Conservation (phyloP, 2,888 invertebrate genomes). For the Cerastis rubricosa region DNA sequence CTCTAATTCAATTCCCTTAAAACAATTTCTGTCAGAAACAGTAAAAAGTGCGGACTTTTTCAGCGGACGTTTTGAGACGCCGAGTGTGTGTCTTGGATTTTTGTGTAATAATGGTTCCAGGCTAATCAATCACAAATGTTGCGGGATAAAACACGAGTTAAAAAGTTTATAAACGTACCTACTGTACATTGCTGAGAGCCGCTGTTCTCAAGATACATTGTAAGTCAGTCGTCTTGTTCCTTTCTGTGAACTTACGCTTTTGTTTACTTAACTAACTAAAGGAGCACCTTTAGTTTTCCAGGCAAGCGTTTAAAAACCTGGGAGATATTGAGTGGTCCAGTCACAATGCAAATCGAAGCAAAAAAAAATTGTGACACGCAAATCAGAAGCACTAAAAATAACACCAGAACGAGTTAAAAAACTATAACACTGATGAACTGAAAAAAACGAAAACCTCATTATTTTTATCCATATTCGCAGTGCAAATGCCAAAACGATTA, state of each 20-base stretch:
- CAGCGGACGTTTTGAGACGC: too few species aligned
- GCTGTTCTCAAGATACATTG: neutral
- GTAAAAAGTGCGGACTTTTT: neutral
- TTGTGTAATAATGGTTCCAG: too few species aligned
- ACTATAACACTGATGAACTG: slow-evolving; percentile 4
- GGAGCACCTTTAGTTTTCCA: neutral
- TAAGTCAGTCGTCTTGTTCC: neutral
- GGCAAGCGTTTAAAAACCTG: neutral
- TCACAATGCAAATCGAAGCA: neutral
- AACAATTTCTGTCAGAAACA: neutral
- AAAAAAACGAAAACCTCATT: slow-evolving; percentile 25
- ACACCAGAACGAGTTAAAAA: neutral
- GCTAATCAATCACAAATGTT: neutral
- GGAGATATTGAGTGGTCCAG: neutral
- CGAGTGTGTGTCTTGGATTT: too few species aligned
- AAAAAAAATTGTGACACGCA: neutral
- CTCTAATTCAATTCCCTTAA: too few species aligned
- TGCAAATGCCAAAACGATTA: slow-evolving; percentile 52
- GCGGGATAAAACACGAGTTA: neutral
- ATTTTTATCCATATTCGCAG: slow-evolving; percentile 20
- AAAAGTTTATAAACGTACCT: neutral
- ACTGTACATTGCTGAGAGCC: neutral
- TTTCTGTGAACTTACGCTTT: neutral
- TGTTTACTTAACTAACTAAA: neutral
- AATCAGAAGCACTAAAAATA: neutral